Evolutionary conservation across 2,888 invertebrate species (phyloP).

Genomic region (Sinopyrophorus schimmeli): DNA sequence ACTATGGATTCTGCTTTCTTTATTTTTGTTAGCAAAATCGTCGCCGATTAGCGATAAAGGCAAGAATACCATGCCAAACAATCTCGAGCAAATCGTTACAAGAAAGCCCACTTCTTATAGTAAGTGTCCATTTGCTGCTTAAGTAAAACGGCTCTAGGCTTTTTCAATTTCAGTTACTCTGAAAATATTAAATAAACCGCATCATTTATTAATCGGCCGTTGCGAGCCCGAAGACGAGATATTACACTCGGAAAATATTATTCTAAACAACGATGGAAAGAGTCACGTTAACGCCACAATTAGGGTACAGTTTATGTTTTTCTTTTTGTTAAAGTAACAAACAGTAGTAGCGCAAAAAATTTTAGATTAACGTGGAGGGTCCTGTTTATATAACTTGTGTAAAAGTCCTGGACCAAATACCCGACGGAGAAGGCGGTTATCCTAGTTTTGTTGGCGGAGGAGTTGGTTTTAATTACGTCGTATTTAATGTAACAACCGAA

Average conservation of each 20-base stretch:
- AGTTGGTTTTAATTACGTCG: slow-evolving; percentile 52
- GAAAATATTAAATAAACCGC: slow-evolving; percentile 45
- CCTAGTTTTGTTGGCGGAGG: slow-evolving; percentile 51
- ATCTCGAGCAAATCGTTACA: too few species aligned
- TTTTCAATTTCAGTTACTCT: slow-evolving; percentile 46
- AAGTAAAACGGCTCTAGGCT: too few species aligned
- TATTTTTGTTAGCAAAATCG: too few species aligned
- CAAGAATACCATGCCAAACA: too few species aligned
- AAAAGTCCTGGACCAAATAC: slow-evolving; percentile 50
- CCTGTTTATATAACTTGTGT: slow-evolving; percentile 54
- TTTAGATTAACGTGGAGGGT: slow-evolving; percentile 53
- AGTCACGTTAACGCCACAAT: slow-evolving; percentile 52
- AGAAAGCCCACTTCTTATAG: too few species aligned
- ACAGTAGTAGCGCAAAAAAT: slow-evolving; percentile 15
- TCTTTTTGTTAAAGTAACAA: not conserved
- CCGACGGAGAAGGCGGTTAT: slow-evolving; percentile 46
- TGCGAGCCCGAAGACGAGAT: slow-evolving; percentile 44
- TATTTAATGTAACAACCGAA: slow-evolving; percentile 52
- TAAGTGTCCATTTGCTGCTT: too few species aligned
- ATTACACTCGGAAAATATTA: slow-evolving; percentile 52
- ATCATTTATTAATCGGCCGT: slow-evolving; percentile 51
- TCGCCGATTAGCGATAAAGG: too few species aligned
- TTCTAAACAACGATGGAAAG: slow-evolving; percentile 53
- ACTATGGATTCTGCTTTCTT: too few species aligned
- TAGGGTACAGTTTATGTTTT: slow-evolving; percentile 39